A percentile compares a stretch with the other conserved stretches of the same genome.
These are phyloP conservation scores for Forbesichthys papilliferus DNA, from an alignment of 2,113 vertebrate species.

Conservation along the genomic window DNA sequence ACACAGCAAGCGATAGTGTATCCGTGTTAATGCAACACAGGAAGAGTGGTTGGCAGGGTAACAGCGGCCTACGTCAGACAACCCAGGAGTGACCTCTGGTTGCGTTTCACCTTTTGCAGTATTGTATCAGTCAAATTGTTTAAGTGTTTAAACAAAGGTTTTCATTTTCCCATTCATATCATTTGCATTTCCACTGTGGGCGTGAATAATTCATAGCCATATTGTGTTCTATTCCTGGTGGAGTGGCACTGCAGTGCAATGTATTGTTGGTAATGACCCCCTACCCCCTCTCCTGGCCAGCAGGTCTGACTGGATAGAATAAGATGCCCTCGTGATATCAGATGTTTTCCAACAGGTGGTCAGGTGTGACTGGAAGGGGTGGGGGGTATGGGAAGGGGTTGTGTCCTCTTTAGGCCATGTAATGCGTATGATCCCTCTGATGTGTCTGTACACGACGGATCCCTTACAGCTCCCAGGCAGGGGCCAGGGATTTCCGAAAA, in stretches of 20 bases:
- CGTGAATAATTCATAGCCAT: slow-evolving; percentile 52
- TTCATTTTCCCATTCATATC: background rate
- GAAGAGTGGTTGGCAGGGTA: background rate
- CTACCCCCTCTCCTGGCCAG: background rate
- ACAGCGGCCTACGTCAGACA: background rate
- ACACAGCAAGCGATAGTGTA: slow-evolving; percentile 6
- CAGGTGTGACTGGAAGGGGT: slow-evolving; percentile 52
- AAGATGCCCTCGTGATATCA: slow-evolving; percentile 10
- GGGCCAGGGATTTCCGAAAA: slow-evolving; percentile 6
- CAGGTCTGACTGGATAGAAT: no score
- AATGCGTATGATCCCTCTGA: slow-evolving; percentile 41
- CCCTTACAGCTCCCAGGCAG: slow-evolving; percentile 7
- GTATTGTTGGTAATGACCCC: background rate
- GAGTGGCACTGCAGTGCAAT: background rate
- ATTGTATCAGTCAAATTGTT: slow-evolving; percentile 2
- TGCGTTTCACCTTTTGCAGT: background rate
- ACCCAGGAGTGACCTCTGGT: no score
- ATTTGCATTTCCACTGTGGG: slow-evolving; percentile 7
- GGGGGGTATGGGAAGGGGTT: no score
- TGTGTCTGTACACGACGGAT: slow-evolving; percentile 7
- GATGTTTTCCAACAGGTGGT: slow-evolving; percentile 58
- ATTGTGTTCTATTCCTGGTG: slow-evolving; percentile 23
- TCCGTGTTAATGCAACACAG: slow-evolving; percentile 15
- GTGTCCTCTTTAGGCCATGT: slow-evolving; percentile 36
- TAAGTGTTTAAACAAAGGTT: slow-evolving; percentile 15